These are phyloP conservation scores for Haemorhous mexicanus DNA, from an alignment of 2,113 vertebrate genomes.

Conservation along the genomic window DNA sequence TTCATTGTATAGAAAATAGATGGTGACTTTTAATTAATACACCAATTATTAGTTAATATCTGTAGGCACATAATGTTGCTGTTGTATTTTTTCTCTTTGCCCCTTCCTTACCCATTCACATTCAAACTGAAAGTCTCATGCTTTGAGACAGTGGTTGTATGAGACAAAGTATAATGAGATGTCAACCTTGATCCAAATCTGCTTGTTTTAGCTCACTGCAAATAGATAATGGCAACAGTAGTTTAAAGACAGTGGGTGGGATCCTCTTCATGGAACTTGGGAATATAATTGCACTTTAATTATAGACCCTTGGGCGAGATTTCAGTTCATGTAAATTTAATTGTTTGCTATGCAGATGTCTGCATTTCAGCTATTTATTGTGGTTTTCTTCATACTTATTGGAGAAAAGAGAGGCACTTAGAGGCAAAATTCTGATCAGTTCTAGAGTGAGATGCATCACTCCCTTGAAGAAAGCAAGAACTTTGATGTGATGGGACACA, in stretches of 20 bases:
- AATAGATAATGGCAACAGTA: not conserved
- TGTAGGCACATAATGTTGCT: not conserved
- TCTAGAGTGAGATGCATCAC: not conserved
- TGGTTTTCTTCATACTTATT: not conserved
- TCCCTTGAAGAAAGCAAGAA: not conserved
- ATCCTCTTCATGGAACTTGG: not conserved
- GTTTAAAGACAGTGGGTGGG: not conserved
- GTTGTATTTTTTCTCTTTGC: not conserved
- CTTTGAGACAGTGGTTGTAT: not conserved
- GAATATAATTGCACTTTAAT: conserved; percentile 27
- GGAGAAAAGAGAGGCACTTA: not conserved
- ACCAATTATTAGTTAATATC: not conserved
- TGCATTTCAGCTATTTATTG: not conserved
- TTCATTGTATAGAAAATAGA: not conserved
- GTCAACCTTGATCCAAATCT: not conserved
- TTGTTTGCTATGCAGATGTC: not conserved
- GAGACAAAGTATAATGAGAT: not conserved
- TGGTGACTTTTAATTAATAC: not conserved
- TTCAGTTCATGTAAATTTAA: conserved; percentile 35
- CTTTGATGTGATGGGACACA: not conserved
- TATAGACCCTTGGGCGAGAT: not conserved
- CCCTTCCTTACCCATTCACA: not conserved
- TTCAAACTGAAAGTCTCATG: not conserved
- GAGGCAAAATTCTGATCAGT: not conserved
- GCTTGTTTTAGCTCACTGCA: not conserved